phyloP scores from a whole-genome alignment of 1,140 invertebrate genomes.

The Sitodiplosis mosellana region DNA sequence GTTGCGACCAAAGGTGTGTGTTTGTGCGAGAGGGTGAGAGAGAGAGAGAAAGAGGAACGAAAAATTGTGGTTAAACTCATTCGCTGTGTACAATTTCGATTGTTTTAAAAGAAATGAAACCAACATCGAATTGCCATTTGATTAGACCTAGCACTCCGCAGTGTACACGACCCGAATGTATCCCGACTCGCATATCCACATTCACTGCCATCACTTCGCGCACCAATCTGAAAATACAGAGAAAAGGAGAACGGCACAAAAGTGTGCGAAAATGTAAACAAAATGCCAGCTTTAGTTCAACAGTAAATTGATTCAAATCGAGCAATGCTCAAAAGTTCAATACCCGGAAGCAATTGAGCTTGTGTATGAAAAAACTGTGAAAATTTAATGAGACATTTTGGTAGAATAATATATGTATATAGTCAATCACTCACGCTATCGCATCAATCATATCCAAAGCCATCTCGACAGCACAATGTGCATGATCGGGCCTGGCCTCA shows the following conservation, averaged over 20 bases:
- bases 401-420: background rate
- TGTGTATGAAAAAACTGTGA: too few relatives aligned
- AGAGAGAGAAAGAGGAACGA: slow-evolving; percentile 28
- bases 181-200: slow-evolving; percentile 89
- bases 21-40: too few relatives aligned
- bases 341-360: background rate
- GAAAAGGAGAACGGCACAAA: background rate
- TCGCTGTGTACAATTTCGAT: too few relatives aligned
- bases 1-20: too few relatives aligned
- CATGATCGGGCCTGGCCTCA: slow-evolving; percentile 74
- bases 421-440: slow-evolving; percentile 59
- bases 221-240: slow-evolving; percentile 41
- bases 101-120: too few relatives aligned
- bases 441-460: slow-evolving; percentile 93
- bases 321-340: background rate
- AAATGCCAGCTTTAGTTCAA: too few relatives aligned
- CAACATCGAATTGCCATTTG: slow-evolving; percentile 58
- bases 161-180: slow-evolving; percentile 82
- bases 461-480: slow-evolving; percentile 89
- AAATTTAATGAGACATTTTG: background rate
- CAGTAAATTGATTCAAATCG: too few relatives aligned
- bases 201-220: slow-evolving; percentile 77
- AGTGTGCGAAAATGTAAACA: too few relatives aligned
- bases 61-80: slow-evolving; percentile 27
- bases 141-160: slow-evolving; percentile 83